Evolutionary conservation across 2,113 vertebrate species (phyloP).

Genomic region (Pandion haliaetus): DNA sequence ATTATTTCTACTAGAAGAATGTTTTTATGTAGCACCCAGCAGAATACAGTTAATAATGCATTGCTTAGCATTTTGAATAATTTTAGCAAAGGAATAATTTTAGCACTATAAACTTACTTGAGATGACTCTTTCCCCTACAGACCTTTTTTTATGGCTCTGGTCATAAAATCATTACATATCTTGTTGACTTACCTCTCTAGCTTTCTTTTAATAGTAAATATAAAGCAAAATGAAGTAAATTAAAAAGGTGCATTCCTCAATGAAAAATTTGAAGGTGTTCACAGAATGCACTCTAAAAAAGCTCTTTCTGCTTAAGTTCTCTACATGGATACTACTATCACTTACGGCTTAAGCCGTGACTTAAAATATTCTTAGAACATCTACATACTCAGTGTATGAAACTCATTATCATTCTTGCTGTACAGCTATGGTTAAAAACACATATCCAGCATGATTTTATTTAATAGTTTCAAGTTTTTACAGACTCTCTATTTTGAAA

Average conservation of each 20-base stretch:
- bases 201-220: neutral
- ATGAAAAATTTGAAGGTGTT: neutral
- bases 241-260: neutral
- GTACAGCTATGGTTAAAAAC: neutral
- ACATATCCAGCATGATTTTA: neutral
- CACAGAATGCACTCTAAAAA: neutral
- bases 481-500: neutral
- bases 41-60: slow-evolving; percentile 65
- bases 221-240: neutral
- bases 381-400: neutral
- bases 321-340: neutral
- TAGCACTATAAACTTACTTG: slow-evolving; percentile 32
- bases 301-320: neutral
- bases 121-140: neutral
- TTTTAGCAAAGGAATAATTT: slow-evolving; percentile 61
- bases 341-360: neutral
- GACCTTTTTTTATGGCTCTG: neutral
- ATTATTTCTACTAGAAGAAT: slow-evolving; percentile 29
- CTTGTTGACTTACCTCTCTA: neutral
- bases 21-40: slow-evolving; percentile 25
- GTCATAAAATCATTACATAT: slow-evolving; percentile 3
- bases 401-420: neutral
- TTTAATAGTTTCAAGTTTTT: neutral
- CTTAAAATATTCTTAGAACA: neutral
- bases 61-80: slow-evolving; percentile 64